Conservation (phyloP, 2,113 vertebrate species). For the Ictalurus furcatus region DNA sequence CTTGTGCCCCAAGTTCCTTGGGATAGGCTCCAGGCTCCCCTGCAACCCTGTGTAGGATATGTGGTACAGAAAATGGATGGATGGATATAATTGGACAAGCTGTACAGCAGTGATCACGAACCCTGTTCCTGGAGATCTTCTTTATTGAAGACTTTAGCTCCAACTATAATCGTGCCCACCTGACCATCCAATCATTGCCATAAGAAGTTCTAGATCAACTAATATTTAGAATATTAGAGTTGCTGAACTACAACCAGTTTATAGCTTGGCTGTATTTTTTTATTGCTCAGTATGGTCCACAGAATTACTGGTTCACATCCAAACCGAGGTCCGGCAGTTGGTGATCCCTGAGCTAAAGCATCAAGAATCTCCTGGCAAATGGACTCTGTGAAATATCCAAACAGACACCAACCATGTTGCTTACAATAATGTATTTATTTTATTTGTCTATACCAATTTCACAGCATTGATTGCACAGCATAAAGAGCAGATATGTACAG, state of each 20-base stretch:
- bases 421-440: neutral
- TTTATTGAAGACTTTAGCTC: too few species aligned
- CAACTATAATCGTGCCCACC: too few species aligned
- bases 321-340: neutral
- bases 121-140: too few species aligned
- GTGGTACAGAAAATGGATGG: too few species aligned
- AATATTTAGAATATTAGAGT: neutral
- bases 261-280: neutral
- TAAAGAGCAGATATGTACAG: too few species aligned
- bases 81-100: too few species aligned
- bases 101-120: too few species aligned
- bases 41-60: too few species aligned
- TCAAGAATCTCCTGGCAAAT: neutral
- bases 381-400: neutral
- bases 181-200: too few species aligned
- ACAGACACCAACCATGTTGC: neutral
- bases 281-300: neutral
- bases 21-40: too few species aligned
- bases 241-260: neutral
- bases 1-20: too few species aligned
- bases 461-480: neutral
- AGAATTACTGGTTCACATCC: neutral
- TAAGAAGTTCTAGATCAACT: too few species aligned
- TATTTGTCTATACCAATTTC: neutral
- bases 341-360: neutral